Evolutionary conservation across 2,797 vertebrate species (phyloP).

Genomic region (Dendrocincla fuliginosa): DNA sequence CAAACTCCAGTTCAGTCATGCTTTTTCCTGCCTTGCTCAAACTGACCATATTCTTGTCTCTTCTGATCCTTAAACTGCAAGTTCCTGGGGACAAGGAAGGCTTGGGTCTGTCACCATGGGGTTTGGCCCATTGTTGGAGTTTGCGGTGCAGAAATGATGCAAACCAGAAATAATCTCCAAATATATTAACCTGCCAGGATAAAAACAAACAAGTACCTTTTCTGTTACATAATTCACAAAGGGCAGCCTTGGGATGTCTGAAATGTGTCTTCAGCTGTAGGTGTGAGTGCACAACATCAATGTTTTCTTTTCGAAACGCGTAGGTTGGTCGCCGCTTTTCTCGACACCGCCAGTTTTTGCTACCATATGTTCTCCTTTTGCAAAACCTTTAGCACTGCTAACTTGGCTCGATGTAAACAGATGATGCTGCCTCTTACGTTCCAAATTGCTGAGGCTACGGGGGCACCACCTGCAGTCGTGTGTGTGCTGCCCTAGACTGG

Average conservation of each 20-base stretch:
- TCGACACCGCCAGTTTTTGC: background rate
- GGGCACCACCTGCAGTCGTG: background rate
- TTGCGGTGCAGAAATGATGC: background rate
- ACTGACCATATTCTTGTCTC: background rate
- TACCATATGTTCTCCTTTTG: constrained; percentile 49
- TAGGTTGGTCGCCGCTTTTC: constrained; percentile 13
- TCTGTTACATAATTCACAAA: constrained; percentile 14
- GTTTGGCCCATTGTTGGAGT: background rate
- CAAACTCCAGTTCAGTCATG: rapidly evolving
- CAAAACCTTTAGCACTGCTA: constrained; percentile 45
- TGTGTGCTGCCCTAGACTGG: background rate
- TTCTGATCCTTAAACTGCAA: background rate
- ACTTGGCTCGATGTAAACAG: constrained; percentile 42
- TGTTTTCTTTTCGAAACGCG: constrained; percentile 28
- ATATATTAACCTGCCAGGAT: background rate
- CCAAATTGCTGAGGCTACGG: background rate
- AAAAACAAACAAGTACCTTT: background rate
- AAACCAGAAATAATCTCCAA: background rate
- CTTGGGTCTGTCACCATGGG: background rate
- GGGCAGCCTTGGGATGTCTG: background rate
- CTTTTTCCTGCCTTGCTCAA: background rate
- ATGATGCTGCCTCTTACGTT: background rate
- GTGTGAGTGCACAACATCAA: constrained; percentile 13
- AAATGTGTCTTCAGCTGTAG: background rate
- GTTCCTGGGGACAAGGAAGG: background rate